Conservation (phyloP, 2,888 invertebrate species). For the Maniola hyperantus region DNA sequence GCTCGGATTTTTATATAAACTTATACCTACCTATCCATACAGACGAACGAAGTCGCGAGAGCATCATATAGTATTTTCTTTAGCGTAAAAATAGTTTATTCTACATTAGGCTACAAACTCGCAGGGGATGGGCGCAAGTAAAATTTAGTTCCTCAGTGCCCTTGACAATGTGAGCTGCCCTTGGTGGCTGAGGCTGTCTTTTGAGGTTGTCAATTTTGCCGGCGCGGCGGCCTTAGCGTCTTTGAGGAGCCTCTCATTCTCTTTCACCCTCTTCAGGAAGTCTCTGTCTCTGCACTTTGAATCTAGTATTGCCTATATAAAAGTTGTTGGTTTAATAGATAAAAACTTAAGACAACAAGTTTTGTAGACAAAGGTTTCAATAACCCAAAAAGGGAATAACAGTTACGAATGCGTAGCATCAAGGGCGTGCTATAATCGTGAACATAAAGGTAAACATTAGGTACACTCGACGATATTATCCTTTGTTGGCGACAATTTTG, state of each 20-base stretch:
- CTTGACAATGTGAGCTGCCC: slow-evolving; percentile 92
- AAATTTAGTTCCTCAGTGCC: slow-evolving; percentile 89
- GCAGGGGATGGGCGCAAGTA: slow-evolving; percentile 97
- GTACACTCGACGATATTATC: slow-evolving; percentile 51
- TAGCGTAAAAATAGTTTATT: slow-evolving; percentile 70
- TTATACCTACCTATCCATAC: too few species aligned
- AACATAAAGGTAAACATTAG: slow-evolving; percentile 48
- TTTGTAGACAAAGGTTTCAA: neutral
- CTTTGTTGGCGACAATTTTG: slow-evolving; percentile 58
- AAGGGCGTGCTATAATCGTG: slow-evolving; percentile 40
- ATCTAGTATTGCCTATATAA: too few species aligned
- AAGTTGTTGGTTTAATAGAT: too few species aligned
- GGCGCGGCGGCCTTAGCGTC: slow-evolving; percentile 93
- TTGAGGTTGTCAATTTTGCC: slow-evolving; percentile 87
- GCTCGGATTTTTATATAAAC: too few species aligned
- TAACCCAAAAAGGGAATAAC: slow-evolving; percentile 6
- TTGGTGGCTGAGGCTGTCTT: slow-evolving; percentile 94
- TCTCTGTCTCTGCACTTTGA: slow-evolving; percentile 99
- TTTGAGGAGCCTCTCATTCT: slow-evolving; percentile 92
- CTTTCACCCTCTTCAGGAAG: slow-evolving; percentile 96
- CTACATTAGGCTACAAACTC: slow-evolving; percentile 97
- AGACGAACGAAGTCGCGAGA: too few species aligned
- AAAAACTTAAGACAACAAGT: neutral
- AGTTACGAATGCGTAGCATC: slow-evolving; percentile 20
- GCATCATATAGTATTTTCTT: too few species aligned